Evolutionary conservation across 1,140 invertebrate species (phyloP).

Genomic region (Panagrolaimus sp.): DNA sequence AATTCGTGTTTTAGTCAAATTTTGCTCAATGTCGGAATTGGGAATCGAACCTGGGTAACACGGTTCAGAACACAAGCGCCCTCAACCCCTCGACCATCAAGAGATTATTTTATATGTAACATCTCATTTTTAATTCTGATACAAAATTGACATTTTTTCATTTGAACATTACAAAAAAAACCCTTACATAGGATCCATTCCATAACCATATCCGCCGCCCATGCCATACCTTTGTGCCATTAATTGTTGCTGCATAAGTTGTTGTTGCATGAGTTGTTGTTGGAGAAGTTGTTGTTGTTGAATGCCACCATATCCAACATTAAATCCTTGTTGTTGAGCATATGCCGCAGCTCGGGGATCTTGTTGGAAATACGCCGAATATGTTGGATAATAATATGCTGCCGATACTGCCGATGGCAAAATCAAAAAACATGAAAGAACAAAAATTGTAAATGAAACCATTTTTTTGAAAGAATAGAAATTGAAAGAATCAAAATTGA

Average conservation of each 20-base stretch:
- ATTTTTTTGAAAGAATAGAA: neutral
- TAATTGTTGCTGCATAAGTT: neutral
- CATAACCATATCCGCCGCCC: neutral
- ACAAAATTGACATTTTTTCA: no score
- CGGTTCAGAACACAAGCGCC: no score
- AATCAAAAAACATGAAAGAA: neutral
- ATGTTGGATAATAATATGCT: conserved; percentile 1
- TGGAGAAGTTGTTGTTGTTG: conserved; percentile 16
- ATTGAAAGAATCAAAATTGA: neutral
- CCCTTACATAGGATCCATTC: neutral
- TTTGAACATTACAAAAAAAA: neutral
- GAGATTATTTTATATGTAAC: neutral
- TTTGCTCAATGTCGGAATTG: no score
- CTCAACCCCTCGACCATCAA: neutral
- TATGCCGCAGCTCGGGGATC: neutral
- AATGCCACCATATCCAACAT: neutral
- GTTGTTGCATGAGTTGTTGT: conserved; percentile 3
- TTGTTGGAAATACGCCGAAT: neutral
- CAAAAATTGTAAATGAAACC: neutral
- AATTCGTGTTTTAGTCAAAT: no score
- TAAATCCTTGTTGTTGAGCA: conserved; percentile 1
- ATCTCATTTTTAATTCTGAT: no score
- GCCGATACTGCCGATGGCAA: neutral
- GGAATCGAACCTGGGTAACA: no score
- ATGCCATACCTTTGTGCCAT: neutral